Conservation (phyloP, 2,888 invertebrate genomes). For the Lepas anatifera region DNA sequence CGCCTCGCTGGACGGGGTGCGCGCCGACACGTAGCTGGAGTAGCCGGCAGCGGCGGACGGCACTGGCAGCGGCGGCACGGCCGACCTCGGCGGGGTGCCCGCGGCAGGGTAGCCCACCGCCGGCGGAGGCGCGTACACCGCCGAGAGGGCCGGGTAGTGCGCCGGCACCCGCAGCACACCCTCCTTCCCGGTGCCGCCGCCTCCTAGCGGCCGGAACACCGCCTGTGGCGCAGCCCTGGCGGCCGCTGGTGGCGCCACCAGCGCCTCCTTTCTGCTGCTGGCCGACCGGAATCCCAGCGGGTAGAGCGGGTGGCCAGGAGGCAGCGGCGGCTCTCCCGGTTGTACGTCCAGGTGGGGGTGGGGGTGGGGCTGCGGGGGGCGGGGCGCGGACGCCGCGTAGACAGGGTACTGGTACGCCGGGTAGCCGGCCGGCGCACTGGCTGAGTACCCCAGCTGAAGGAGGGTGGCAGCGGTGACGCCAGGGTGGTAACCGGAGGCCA, state of each 20-base stretch:
- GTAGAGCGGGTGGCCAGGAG: not conserved
- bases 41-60: not conserved
- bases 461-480: not conserved
- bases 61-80: not conserved
- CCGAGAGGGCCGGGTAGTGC: not conserved
- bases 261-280: not conserved
- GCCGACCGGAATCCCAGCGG: not conserved
- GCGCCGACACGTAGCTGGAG: not conserved
- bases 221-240: not conserved
- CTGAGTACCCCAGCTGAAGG: not conserved
- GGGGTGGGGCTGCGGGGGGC: not conserved
- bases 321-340: not conserved
- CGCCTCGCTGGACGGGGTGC: not conserved
- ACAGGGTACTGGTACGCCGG: not conserved
- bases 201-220: not conserved
- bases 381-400: not conserved
- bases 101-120: not conserved
- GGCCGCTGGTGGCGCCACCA: slow-evolving; percentile 8
- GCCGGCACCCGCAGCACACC: slow-evolving; percentile 6
- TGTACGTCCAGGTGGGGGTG: no score
- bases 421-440: not conserved
- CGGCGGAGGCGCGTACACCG: not conserved
- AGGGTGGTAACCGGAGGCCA: not conserved
- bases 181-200: not conserved
- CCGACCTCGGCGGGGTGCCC: not conserved